Evolutionary conservation across 2,797 vertebrate genomes (phyloP).

Genomic region (Rhabdomys pumilio): DNA sequence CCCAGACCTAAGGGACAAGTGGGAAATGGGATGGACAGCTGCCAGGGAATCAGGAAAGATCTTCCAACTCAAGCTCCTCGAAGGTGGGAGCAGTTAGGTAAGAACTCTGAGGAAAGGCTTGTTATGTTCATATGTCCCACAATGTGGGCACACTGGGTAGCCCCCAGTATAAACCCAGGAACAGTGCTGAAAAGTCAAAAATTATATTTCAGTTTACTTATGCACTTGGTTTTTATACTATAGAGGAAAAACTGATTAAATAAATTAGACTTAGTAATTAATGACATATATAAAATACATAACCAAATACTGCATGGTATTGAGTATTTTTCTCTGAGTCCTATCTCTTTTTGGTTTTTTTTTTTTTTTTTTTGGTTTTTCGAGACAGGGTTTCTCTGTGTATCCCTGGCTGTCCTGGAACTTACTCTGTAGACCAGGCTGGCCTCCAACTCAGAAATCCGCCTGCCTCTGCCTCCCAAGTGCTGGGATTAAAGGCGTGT

Average conservation of each 20-base stretch:
- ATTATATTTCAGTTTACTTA: slow-evolving; percentile 25
- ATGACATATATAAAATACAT: neutral
- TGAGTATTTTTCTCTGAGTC: neutral
- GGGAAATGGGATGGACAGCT: neutral
- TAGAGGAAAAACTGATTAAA: neutral
- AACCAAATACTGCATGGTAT: neutral
- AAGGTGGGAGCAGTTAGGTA: neutral
- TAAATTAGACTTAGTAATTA: slow-evolving; percentile 34
- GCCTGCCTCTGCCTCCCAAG: no score
- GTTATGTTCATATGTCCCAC: neutral
- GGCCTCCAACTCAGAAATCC: no score
- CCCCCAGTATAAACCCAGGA: neutral
- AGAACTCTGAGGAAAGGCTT: slow-evolving; percentile 17
- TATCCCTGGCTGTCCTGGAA: no score
- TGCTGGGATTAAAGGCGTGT: no score
- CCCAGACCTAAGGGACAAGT: neutral
- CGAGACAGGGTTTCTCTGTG: no score
- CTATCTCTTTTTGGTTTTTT: neutral
- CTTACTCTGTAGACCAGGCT: no score
- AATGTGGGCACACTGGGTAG: neutral
- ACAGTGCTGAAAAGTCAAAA: neutral
- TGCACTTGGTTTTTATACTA: neutral
- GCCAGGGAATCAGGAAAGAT: neutral
- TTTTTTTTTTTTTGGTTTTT: no score
- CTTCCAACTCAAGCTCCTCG: neutral